A percentile compares a stretch with the other conserved stretches of the same genome.
Conservation (phyloP, 2,888 invertebrate genomes). For the Perizoma affinitatum region DNA sequence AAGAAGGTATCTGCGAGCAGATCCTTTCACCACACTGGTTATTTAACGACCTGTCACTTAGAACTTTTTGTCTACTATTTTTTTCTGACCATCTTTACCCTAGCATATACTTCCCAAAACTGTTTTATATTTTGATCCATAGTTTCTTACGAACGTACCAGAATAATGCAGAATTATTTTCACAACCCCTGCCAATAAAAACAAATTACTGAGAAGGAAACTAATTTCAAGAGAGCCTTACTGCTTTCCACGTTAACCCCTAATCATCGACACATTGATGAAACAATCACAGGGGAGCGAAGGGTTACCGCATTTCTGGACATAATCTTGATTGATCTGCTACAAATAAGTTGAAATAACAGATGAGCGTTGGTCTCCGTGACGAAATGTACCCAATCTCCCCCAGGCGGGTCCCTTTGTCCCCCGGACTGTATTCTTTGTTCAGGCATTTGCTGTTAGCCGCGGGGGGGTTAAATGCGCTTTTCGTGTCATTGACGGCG, state of each 20-base stretch:
- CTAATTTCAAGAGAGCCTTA: constrained; percentile 46
- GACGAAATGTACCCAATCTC: constrained; percentile 38
- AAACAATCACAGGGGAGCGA: constrained; percentile 67
- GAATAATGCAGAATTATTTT: constrained; percentile 2
- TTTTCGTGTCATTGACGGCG: constrained; percentile 35
- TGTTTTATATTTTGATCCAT: too few relatives aligned
- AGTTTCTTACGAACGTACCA: neutral
- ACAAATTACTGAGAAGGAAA: constrained; percentile 50
- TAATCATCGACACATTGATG: constrained; percentile 75
- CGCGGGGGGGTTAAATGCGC: constrained; percentile 36
- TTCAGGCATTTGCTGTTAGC: constrained; percentile 32
- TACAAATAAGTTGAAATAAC: constrained; percentile 70
- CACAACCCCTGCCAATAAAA: constrained; percentile 30
- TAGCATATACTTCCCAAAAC: too few relatives aligned
- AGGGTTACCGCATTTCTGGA: constrained; percentile 73
- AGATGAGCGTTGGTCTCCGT: constrained; percentile 35
- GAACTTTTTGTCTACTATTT: too few relatives aligned
- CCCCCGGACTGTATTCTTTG: constrained; percentile 17
- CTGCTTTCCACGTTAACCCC: constrained; percentile 58
- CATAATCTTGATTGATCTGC: constrained; percentile 82
- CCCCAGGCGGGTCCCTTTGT: constrained; percentile 3
- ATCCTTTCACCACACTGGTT: too few relatives aligned
- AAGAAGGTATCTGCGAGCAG: too few relatives aligned
- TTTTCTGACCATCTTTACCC: too few relatives aligned
- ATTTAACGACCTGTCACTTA: too few relatives aligned